phyloP scores from a whole-genome alignment of 2,888 invertebrate species.

The Dryobota labecula region DNA sequence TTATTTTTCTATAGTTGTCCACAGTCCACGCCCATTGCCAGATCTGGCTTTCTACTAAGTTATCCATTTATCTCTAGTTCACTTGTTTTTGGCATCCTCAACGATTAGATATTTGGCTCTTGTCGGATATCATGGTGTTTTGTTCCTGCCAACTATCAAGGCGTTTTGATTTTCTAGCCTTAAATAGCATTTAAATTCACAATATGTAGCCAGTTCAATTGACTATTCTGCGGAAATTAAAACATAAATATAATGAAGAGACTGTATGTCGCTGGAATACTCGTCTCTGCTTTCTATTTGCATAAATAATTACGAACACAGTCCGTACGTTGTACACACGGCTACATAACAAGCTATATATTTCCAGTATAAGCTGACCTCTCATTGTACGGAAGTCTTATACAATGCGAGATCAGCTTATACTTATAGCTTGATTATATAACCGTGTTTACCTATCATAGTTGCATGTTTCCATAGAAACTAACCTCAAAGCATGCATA shows the following conservation, averaged over 20 bases:
- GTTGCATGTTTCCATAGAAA: constrained; percentile 23
- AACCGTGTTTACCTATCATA: too few species aligned
- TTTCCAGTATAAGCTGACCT: too few species aligned
- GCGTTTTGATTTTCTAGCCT: constrained; percentile 3
- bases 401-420: too few species aligned
- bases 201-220: background rate
- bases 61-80: constrained; percentile 37
- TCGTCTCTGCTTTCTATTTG: constrained; percentile 14
- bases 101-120: constrained; percentile 38
- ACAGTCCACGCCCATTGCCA: background rate
- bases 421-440: too few species aligned
- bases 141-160: constrained; percentile 15
- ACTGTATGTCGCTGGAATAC: constrained; percentile 4
- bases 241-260: constrained; percentile 9
- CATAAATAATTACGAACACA: constrained; percentile 37
- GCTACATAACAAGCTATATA: too few species aligned
- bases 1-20: background rate
- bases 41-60: constrained; percentile 21
- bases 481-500: constrained; percentile 18
- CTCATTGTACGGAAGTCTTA: too few species aligned
- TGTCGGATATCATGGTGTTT: constrained; percentile 25
- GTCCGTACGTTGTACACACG: too few species aligned
- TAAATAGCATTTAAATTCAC: background rate
- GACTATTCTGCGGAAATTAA: background rate
- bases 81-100: constrained; percentile 44